Evolutionary conservation across 2,888 invertebrate genomes (phyloP).

Genomic region (Polyploca ridens): DNA sequence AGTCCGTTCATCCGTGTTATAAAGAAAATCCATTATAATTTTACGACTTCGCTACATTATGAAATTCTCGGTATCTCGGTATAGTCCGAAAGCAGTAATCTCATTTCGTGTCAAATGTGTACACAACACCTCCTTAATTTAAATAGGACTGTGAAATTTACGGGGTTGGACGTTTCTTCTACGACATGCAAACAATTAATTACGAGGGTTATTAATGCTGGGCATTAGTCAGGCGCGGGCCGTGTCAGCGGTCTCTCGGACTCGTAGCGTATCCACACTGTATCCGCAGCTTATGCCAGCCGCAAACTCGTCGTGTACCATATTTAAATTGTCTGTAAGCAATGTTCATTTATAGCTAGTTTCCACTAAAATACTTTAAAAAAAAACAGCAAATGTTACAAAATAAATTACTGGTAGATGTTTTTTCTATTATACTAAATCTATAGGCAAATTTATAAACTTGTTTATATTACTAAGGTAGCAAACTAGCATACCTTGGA

Average conservation of each 20-base stretch:
- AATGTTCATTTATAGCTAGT: constrained; percentile 30
- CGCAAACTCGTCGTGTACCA: constrained; percentile 24
- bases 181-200: constrained; percentile 84
- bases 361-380: neutral
- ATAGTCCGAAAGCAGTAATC: constrained; percentile 36
- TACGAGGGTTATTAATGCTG: constrained; percentile 81
- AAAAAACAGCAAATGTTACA: neutral
- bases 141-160: constrained; percentile 68
- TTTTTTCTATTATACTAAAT: too few species aligned
- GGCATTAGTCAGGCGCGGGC: constrained; percentile 77
- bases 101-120: constrained; percentile 18
- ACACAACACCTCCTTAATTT: constrained; percentile 55
- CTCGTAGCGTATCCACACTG: constrained; percentile 48
- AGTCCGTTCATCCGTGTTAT: constrained; percentile 9
- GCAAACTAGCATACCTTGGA: too few species aligned
- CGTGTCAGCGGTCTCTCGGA: constrained; percentile 70
- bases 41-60: constrained; percentile 24
- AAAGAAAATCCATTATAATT: constrained; percentile 22
- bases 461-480: too few species aligned
- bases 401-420: too few species aligned
- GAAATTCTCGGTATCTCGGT: constrained; percentile 19
- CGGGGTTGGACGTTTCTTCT: constrained; percentile 73
- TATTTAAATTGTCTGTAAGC: constrained; percentile 41
- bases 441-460: too few species aligned
- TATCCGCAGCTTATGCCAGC: constrained; percentile 17